Base-by-base conservation (phyloP, 1,140 invertebrate species). In the Nasonia vitripennis region DNA sequence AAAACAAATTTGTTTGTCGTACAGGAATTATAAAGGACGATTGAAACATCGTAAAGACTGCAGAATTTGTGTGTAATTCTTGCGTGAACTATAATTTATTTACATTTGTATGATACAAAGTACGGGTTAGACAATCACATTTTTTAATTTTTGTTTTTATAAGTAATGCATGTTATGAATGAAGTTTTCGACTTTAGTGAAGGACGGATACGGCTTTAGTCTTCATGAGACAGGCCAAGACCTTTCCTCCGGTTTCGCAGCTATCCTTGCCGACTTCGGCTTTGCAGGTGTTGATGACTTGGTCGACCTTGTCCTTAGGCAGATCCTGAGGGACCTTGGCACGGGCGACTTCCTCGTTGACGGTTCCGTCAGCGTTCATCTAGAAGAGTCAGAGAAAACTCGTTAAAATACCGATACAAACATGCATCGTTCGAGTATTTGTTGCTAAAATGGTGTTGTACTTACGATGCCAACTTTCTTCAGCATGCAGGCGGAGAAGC, bases 381-480 rank as follows among this genome's bases (percentile, higher is more conserved):
- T 92, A n/a, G 12, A 41, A 73, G 41, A 37, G 5, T 41, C 17
- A 6, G 34, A 37, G 34, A 37, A 37, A 37, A 4, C 0, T 37
- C 34, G 5, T 37, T 37, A 37, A 37, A 37, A 37, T 37, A 37
- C 34, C 34, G 34, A 37, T 37, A 37, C 34, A 37, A 82, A 51
- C 67, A 70, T 0, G 41, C 51, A 62, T 62, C 14, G 17, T 1
- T 17, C 17, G 51, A 62, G 68, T 17, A 17, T 27, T 27, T 67
- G 68, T 37, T 37, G 34, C 5, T 37, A 37, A 37, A 37, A 37
- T 6, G 34, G 34, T 37, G 0, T 37, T 37, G n/a, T 12, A 88
- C 87, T 87, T 88, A 91, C 90, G 12, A 90, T 85, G 86, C 85
- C 87, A 70, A 89, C 87, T 83, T 88, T 89, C 55, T 89, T 91